These are phyloP conservation scores for Babylonia areolata DNA, from an alignment of 1,140 invertebrate species.

Conservation along the genomic window DNA sequence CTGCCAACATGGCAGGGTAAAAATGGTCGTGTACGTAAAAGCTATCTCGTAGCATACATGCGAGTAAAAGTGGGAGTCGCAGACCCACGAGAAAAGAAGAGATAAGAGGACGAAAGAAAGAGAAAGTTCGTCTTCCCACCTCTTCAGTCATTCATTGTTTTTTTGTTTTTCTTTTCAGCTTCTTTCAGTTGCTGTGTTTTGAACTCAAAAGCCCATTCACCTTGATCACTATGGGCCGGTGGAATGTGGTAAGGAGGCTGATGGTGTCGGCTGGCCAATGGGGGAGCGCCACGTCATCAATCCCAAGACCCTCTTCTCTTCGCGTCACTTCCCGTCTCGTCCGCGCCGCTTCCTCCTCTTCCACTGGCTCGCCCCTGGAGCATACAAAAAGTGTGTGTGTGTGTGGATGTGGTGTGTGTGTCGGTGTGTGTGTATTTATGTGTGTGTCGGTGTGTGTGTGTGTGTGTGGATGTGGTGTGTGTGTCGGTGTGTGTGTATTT, in stretches of 20 bases:
- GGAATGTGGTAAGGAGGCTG: background rate
- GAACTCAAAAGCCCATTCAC: background rate
- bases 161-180: background rate
- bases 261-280: background rate
- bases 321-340: background rate
- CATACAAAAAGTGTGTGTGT: background rate
- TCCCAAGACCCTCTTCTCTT: background rate
- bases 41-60: too few relatives aligned
- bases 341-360: background rate
- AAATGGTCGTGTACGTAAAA: too few relatives aligned
- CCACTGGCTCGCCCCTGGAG: background rate
- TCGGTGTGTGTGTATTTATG: too few relatives aligned
- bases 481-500: too few relatives aligned
- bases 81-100: too few relatives aligned
- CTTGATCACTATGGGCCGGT: background rate
- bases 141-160: background rate
- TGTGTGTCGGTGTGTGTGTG: too few relatives aligned
- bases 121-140: too few relatives aligned
- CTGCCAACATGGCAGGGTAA: too few relatives aligned
- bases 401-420: too few relatives aligned
- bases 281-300: background rate
- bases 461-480: too few relatives aligned
- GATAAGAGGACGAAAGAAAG: too few relatives aligned
- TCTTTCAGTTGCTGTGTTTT: background rate
- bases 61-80: too few relatives aligned